Conservation (phyloP, 2,888 invertebrate species). For the Didymodactylos carnosus region DNA sequence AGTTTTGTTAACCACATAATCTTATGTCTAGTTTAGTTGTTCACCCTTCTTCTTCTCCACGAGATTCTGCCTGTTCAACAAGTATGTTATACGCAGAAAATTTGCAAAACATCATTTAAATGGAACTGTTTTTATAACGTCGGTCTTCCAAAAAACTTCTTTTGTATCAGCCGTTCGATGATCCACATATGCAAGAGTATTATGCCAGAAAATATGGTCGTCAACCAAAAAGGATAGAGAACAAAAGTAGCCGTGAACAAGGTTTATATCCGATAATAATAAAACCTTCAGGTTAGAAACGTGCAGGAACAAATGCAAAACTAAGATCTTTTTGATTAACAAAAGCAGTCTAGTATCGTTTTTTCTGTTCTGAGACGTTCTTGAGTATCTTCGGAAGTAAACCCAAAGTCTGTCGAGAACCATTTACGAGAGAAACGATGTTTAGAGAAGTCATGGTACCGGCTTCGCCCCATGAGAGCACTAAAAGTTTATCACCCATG, state of each 20-base stretch:
- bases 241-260: conserved; percentile 7
- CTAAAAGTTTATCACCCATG: conserved; percentile 22
- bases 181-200: conserved; percentile 29
- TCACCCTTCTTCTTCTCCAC: too few species aligned
- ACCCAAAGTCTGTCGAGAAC: conserved; percentile 26
- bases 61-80: not conserved
- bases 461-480: not conserved
- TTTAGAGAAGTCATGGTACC: not conserved
- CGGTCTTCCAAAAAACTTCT: conserved; percentile 16
- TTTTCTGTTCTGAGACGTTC: too few species aligned
- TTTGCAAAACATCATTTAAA: not conserved
- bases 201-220: conserved; percentile 24
- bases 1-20: too few species aligned
- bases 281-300: conserved; percentile 27
- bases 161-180: conserved; percentile 26
- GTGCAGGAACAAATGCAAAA: conserved; percentile 30
- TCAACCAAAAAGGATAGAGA: not conserved
- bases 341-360: too few species aligned
- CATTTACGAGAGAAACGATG: conserved; percentile 17
- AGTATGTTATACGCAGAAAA: not conserved
- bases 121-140: too few species aligned
- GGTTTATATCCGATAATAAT: conserved; percentile 29
- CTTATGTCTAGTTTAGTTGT: too few species aligned
- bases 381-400: conserved; percentile 27
- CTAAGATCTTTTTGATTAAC: too few species aligned